Percentiles rank a stretch among this genome's conserved stretches.
These are phyloP conservation scores for Drosophila setosimentum DNA, from an alignment of 2,888 invertebrate species.

Conservation along the genomic window DNA sequence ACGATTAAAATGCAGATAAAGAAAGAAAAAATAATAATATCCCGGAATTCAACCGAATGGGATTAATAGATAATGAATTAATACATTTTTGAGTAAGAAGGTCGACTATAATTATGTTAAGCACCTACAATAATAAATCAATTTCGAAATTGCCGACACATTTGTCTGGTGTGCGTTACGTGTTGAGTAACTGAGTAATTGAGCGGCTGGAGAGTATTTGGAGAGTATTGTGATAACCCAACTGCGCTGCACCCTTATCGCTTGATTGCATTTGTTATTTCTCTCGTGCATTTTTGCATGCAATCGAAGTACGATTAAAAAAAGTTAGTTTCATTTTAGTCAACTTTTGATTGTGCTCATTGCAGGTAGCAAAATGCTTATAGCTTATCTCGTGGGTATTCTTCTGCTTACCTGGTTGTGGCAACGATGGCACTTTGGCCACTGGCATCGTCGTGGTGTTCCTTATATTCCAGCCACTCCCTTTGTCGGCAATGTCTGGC, in stretches of 20 bases:
- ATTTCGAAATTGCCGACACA: not conserved
- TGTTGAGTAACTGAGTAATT: not conserved
- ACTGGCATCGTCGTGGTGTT: constrained; percentile 81
- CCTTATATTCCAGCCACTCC: constrained; percentile 77
- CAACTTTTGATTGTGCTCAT: not conserved
- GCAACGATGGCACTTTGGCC: constrained; percentile 81
- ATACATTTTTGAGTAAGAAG: not conserved
- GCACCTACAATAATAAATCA: not conserved
- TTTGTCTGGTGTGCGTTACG: constrained; percentile 6
- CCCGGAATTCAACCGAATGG: not conserved
- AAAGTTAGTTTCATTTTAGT: constrained; percentile 10
- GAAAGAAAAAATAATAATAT: not conserved
- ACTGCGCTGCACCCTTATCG: constrained; percentile 21
- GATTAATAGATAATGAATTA: not conserved
- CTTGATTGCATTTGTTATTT: not conserved
- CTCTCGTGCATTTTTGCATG: not conserved
- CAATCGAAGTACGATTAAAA: not conserved
- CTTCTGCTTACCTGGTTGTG: constrained; percentile 57
- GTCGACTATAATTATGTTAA: not conserved
- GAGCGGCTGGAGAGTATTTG: not conserved
- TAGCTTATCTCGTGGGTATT: constrained; percentile 2
- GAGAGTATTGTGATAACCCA: not conserved
- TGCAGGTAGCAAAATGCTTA: constrained; percentile 27
- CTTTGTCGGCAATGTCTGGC: constrained; percentile 84
- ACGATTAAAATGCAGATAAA: not conserved